phyloP scores from a whole-genome alignment of 2,888 invertebrate species.

The Euplexia lucipara region DNA sequence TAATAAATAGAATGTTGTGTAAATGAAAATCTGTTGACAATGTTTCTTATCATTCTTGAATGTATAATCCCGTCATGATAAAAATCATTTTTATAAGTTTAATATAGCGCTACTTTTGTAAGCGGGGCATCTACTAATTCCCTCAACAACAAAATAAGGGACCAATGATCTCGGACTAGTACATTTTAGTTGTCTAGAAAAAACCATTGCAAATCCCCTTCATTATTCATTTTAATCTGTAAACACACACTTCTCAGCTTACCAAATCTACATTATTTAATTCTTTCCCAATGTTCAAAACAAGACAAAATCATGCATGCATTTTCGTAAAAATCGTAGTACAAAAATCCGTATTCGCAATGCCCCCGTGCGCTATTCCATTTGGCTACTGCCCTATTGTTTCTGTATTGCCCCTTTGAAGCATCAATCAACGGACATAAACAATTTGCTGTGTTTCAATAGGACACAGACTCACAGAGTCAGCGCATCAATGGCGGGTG shows the following conservation, averaged over 20 bases:
- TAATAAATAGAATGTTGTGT: too few species aligned
- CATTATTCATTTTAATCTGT: background rate
- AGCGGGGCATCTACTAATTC: background rate
- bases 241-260: too few species aligned
- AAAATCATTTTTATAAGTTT: too few species aligned
- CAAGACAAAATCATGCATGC: background rate
- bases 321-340: constrained; percentile 11
- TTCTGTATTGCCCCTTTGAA: constrained; percentile 38
- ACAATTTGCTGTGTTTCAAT: constrained; percentile 59
- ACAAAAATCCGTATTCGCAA: constrained; percentile 6
- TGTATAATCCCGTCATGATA: too few species aligned
- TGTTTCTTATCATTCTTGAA: too few species aligned
- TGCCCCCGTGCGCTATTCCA: constrained; percentile 13
- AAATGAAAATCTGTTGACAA: too few species aligned
- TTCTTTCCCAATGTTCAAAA: background rate
- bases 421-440: constrained; percentile 52
- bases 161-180: background rate
- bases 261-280: background rate
- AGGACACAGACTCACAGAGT: constrained; percentile 43
- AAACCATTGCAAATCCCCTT: background rate
- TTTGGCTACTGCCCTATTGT: constrained; percentile 38
- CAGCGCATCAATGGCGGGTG: constrained; percentile 68
- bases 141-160: background rate
- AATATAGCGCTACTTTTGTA: too few species aligned
- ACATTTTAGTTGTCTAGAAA: background rate